Percentiles rank a stretch among this genome's conserved stretches.
Conservation (phyloP, 2,113 vertebrate species). For the Spea bombifrons region DNA sequence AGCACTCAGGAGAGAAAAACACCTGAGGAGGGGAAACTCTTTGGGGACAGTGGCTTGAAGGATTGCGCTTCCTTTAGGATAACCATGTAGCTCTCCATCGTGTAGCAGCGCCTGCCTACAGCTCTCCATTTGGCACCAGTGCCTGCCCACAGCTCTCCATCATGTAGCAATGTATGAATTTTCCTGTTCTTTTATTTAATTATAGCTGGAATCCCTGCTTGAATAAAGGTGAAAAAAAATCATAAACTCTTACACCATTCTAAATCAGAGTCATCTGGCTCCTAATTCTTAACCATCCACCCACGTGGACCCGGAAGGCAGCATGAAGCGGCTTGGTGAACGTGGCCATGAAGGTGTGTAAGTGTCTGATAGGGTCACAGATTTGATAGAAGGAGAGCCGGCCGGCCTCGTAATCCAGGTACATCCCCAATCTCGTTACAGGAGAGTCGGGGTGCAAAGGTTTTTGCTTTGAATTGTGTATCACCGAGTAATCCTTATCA, state of each 20-base stretch:
- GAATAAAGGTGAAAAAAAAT: not conserved
- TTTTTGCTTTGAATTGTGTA: not conserved
- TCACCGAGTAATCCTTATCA: not conserved
- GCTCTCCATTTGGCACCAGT: no score
- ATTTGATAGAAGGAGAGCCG: not conserved
- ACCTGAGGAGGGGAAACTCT: no score
- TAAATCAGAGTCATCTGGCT: not conserved
- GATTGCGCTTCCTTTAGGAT: no score
- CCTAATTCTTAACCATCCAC: not conserved
- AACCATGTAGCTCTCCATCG: no score
- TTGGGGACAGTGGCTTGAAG: no score
- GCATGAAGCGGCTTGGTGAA: slow-evolving; percentile 4
- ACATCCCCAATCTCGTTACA: not conserved
- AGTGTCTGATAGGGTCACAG: not conserved
- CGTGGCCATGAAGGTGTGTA: slow-evolving; percentile 2
- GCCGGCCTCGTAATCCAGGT: slow-evolving; percentile 17
- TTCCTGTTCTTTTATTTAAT: no score
- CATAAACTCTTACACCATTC: no score
- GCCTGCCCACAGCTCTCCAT: no score
- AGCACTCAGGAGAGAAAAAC: no score
- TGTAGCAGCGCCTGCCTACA: no score
- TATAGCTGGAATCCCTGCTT: not conserved
- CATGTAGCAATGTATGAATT: no score
- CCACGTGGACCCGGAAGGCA: slow-evolving; percentile 2
- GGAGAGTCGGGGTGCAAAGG: not conserved